phyloP scores from a whole-genome alignment of 2,888 invertebrate genomes.

The Euzophera pinguis region DNA sequence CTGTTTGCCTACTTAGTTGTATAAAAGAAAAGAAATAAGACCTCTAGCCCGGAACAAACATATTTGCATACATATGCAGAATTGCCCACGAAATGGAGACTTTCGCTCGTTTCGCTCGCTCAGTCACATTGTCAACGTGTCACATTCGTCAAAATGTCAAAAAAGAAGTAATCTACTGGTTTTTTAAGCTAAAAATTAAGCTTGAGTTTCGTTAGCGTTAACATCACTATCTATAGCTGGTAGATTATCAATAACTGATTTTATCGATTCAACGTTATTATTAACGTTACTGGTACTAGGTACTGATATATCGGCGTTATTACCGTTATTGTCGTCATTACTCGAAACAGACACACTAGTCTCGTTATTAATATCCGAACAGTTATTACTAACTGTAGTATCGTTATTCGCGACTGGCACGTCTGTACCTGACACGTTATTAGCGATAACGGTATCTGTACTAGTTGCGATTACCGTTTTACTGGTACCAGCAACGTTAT shows the following conservation, averaged over 20 bases:
- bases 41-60: too few relatives aligned
- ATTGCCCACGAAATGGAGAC: too few relatives aligned
- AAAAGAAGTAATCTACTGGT: too few relatives aligned
- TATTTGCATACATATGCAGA: too few relatives aligned
- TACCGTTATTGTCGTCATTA: neutral
- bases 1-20: too few relatives aligned
- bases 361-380: neutral
- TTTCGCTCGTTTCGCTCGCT: too few relatives aligned
- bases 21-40: too few relatives aligned
- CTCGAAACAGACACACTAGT: neutral
- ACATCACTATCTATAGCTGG: conserved; percentile 68
- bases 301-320: neutral
- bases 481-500: conserved; percentile 10
- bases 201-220: conserved; percentile 51
- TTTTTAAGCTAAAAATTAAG: neutral
- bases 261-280: conserved; percentile 33
- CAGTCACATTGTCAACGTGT: neutral
- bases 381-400: neutral
- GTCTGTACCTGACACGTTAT: neutral
- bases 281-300: conserved; percentile 13
- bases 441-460: neutral
- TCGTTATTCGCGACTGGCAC: too few relatives aligned
- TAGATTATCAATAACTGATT: conserved; percentile 59
- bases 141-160: neutral
- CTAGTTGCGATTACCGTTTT: neutral